These are phyloP conservation scores for Heliconius himera DNA, from an alignment of 1,140 invertebrate genomes.

Conservation along the genomic window DNA sequence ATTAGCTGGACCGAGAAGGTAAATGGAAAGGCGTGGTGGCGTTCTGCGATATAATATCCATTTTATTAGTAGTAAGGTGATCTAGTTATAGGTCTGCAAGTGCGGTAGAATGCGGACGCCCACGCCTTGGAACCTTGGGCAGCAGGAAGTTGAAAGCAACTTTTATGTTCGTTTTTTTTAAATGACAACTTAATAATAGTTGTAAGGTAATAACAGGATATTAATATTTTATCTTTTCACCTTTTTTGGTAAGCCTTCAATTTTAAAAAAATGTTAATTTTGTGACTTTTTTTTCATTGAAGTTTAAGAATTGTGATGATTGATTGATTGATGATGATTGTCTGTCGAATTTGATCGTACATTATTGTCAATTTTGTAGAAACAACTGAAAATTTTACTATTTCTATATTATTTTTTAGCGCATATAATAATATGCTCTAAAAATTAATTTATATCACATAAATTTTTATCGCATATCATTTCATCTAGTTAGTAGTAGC, in stretches of 20 bases:
- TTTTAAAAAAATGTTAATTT: background rate
- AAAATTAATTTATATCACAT: too few relatives aligned
- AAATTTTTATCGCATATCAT: too few relatives aligned
- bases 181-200: conserved; percentile 13
- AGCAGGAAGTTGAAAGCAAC: conserved; percentile 64
- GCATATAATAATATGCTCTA: too few relatives aligned
- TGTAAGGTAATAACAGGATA: background rate
- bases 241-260: background rate
- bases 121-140: conserved; percentile 57
- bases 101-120: conserved; percentile 76
- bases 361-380: too few relatives aligned
- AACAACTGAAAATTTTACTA: too few relatives aligned
- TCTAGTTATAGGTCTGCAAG: conserved; percentile 67
- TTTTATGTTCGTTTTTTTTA: conserved; percentile 44
- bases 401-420: too few relatives aligned
- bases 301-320: background rate
- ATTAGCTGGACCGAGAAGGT: conserved; percentile 39
- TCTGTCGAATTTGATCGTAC: too few relatives aligned
- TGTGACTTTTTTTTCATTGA: background rate
- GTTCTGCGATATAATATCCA: conserved; percentile 69
- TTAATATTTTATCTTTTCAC: background rate
- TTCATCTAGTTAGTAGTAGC: too few relatives aligned
- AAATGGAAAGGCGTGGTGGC: conserved; percentile 75
- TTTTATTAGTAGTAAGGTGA: conserved; percentile 69
- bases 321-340: too few relatives aligned